Evolutionary conservation across 2,797 vertebrate species (phyloP).

Genomic region (Characodon lateralis): DNA sequence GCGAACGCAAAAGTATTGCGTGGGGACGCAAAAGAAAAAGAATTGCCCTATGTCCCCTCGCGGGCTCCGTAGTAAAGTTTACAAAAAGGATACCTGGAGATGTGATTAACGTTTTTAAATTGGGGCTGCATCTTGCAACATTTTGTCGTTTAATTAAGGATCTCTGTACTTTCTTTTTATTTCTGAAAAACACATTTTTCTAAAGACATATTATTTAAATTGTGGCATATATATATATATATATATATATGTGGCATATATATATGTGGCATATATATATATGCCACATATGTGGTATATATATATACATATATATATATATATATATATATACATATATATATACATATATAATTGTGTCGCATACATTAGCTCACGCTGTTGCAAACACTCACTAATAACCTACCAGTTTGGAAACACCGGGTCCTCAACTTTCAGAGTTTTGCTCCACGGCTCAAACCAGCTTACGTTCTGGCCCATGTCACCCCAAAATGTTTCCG

Average conservation of each 20-base stretch:
- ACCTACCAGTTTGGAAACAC: slow-evolving; percentile 88
- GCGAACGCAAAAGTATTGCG: too few relatives aligned
- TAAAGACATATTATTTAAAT: not conserved
- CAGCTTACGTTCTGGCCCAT: slow-evolving; percentile 81
- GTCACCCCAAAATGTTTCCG: slow-evolving; percentile 84
- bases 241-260: too few relatives aligned
- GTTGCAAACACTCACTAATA: not conserved
- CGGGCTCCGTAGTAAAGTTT: too few relatives aligned
- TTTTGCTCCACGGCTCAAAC: slow-evolving; percentile 87
- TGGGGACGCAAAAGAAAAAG: too few relatives aligned
- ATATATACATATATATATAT: too few relatives aligned
- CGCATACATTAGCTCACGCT: not conserved
- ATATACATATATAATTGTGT: too few relatives aligned
- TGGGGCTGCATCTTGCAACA: not conserved
- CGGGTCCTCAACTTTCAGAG: slow-evolving; percentile 78
- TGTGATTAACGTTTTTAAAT: not conserved
- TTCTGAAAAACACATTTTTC: not conserved
- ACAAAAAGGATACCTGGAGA: not conserved
- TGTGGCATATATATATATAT: too few relatives aligned
- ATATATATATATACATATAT: too few relatives aligned
- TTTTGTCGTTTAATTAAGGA: not conserved
- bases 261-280: too few relatives aligned
- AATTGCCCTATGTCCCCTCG: too few relatives aligned
- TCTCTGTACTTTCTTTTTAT: not conserved
- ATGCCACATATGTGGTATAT: too few relatives aligned